phyloP scores from a whole-genome alignment of 2,888 invertebrate genomes.

The Erynnis tages region DNA sequence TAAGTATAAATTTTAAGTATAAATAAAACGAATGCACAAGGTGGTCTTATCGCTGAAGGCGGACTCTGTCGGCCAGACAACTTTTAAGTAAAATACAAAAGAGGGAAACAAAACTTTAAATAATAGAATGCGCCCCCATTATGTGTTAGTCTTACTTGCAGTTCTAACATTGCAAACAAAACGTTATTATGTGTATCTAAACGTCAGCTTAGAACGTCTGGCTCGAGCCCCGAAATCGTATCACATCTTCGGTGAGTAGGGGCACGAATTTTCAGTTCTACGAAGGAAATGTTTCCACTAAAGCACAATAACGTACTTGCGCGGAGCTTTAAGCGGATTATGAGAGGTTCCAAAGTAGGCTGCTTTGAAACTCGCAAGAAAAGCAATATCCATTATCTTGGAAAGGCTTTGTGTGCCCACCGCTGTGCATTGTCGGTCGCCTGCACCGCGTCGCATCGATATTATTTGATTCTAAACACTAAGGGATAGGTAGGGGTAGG shows the following conservation, averaged over 20 bases:
- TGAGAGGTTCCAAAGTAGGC: constrained; percentile 76
- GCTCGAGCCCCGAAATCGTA: constrained; percentile 15
- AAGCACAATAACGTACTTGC: constrained; percentile 71
- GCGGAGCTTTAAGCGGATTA: constrained; percentile 75
- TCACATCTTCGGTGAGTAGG: constrained; percentile 20
- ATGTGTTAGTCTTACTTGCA: too few relatives aligned
- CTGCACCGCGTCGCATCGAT: constrained; percentile 31
- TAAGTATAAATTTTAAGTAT: too few relatives aligned
- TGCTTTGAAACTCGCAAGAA: constrained; percentile 78
- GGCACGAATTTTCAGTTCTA: constrained; percentile 36
- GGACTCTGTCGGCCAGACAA: too few relatives aligned
- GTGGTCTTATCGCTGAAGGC: too few relatives aligned
- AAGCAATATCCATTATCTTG: constrained; percentile 80
- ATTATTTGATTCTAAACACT: too few relatives aligned
- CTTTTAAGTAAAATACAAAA: too few relatives aligned
- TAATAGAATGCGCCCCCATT: too few relatives aligned
- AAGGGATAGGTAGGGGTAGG: too few relatives aligned
- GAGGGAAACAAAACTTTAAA: too few relatives aligned
- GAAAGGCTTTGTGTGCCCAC: constrained; percentile 64
- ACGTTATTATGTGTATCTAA: constrained; percentile 19
- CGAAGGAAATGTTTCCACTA: constrained; percentile 66
- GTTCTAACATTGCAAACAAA: too few relatives aligned
- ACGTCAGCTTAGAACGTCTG: constrained; percentile 20
- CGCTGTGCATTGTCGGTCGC: constrained; percentile 62
- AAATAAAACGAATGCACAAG: too few relatives aligned